A percentile compares a stretch with the other conserved stretches of the same genome.
Conservation (phyloP, 2,113 vertebrate species). For the Mola mola region DNA sequence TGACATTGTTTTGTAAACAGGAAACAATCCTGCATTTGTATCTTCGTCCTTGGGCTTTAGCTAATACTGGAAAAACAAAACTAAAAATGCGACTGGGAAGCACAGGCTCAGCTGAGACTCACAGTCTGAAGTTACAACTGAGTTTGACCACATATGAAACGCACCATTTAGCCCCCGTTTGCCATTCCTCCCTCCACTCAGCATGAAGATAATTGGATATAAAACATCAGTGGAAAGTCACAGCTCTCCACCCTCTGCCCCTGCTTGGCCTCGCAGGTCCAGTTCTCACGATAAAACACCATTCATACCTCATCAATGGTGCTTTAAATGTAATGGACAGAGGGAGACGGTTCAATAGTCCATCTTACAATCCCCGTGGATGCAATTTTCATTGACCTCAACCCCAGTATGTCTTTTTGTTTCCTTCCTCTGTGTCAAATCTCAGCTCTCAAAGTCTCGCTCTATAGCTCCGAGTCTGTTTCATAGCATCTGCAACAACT, state of each 20-base stretch:
- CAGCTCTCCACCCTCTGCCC: conserved; percentile 27
- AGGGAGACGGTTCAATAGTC: conserved; percentile 16
- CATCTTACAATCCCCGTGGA: conserved; percentile 34
- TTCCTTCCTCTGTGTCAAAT: conserved; percentile 13
- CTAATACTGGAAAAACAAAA: too few species aligned
- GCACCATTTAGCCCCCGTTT: conserved; percentile 55
- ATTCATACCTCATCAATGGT: conserved; percentile 56
- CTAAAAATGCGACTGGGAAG: conserved; percentile 27
- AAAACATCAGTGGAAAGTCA: conserved; percentile 64
- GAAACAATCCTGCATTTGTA: background rate
- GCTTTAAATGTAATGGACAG: conserved; percentile 43
- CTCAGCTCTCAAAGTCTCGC: background rate
- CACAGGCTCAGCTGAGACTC: conserved; percentile 20
- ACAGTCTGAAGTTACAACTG: conserved; percentile 40
- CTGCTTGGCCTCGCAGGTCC: conserved; percentile 21
- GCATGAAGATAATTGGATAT: conserved; percentile 69
- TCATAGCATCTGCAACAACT: too few species aligned
- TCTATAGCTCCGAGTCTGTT: too few species aligned
- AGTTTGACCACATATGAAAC: conserved; percentile 65
- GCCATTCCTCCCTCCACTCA: conserved; percentile 59
- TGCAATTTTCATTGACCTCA: conserved; percentile 32
- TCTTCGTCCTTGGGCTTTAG: conserved; percentile 9
- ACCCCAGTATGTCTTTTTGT: conserved; percentile 28
- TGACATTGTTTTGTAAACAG: background rate
- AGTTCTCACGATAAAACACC: conserved; percentile 57